A percentile compares a stretch with the other conserved stretches of the same genome.
phyloP scores from a whole-genome alignment of 2,888 invertebrate species.

The Cantharis rustica region DNA sequence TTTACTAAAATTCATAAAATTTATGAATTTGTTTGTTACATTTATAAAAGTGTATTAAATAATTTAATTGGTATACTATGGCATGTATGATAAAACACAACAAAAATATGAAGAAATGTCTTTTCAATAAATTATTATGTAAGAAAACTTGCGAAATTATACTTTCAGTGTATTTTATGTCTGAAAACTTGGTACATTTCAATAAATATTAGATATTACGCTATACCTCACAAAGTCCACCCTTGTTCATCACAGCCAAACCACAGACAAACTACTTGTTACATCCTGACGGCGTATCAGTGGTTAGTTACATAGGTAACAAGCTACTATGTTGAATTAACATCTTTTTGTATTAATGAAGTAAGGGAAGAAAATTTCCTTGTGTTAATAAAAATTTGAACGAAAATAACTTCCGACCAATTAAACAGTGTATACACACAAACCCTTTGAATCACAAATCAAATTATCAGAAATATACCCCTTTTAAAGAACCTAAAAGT shows the following conservation, averaged over 20 bases:
- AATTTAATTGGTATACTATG: no score
- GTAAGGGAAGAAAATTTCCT: not conserved
- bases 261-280: not conserved
- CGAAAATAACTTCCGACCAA: slow-evolving; percentile 32
- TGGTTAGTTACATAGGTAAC: not conserved
- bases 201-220: no score
- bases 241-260: not conserved
- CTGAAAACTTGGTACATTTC: no score
- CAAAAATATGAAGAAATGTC: no score
- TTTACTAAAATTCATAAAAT: no score
- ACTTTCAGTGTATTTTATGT: no score
- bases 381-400: slow-evolving; percentile 4
- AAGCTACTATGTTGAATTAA: not conserved
- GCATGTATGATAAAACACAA: no score
- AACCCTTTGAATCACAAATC: slow-evolving; percentile 45
- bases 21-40: no score
- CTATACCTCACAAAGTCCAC: not conserved
- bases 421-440: slow-evolving; percentile 30
- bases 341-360: not conserved
- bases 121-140: no score
- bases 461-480: slow-evolving; percentile 50
- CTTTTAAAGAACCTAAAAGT: slow-evolving; percentile 43
- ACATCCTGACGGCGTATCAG: not conserved
- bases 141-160: no score
- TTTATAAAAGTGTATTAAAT: no score